A percentile compares a stretch with the other conserved stretches of the same genome.
Evolutionary conservation across 2,888 invertebrate species (phyloP).

Genomic region (Cephus sareptanus): DNA sequence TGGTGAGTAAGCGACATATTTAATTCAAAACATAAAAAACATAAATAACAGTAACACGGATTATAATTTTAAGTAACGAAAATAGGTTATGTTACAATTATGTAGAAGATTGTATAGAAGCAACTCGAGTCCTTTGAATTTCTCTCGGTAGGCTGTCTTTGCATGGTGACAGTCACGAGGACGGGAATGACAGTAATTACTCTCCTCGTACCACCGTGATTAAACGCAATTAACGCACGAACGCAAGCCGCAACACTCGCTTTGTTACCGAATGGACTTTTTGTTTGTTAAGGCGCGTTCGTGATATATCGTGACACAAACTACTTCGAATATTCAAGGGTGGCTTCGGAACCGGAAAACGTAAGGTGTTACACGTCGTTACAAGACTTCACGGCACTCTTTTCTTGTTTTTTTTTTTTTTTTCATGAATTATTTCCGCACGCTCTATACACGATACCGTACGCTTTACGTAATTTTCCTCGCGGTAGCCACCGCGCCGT

Average conservation of each 20-base stretch:
- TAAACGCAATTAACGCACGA: constrained; percentile 32
- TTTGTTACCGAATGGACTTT: constrained; percentile 29
- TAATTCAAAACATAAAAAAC: neutral
- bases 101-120: neutral
- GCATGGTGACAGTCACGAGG: neutral
- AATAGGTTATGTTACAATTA: neutral
- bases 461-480: constrained; percentile 1
- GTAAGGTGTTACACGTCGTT: neutral
- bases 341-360: neutral
- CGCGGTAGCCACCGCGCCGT: neutral
- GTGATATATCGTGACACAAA: neutral
- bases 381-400: neutral
- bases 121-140: neutral
- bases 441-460: neutral
- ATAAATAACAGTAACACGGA: neutral
- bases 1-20: neutral
- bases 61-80: neutral
- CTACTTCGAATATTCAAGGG: neutral
- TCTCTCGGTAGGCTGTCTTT: neutral
- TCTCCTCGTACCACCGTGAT: constrained; percentile 24
- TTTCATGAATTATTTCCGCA: neutral
- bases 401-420: neutral
- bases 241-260: constrained; percentile 32
- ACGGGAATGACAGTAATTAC: neutral
- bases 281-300: constrained; percentile 7